A percentile compares a stretch with the other conserved stretches of the same genome.
phyloP scores from a whole-genome alignment of 2,888 invertebrate genomes.

The Cancer borealis region DNA sequence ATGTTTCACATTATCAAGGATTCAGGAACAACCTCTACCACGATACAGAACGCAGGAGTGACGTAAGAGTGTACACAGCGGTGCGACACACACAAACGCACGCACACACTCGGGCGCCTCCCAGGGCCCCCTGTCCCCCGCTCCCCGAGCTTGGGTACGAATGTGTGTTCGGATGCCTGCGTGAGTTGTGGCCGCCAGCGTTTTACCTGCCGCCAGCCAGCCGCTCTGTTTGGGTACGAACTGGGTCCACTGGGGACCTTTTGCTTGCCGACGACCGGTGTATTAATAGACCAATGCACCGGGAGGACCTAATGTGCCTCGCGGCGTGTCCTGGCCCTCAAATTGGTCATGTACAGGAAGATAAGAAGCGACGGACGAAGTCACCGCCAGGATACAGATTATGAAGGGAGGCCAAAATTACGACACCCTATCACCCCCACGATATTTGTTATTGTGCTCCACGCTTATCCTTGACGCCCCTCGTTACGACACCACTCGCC shows the following conservation, averaged over 20 bases:
- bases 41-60: conserved; percentile 48
- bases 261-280: conserved; percentile 48
- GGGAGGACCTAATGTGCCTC: neutral
- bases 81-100: conserved; percentile 48
- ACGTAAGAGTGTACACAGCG: conserved; percentile 60
- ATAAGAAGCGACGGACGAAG: conserved; percentile 35
- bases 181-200: conserved; percentile 42
- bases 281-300: conserved; percentile 38
- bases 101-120: conserved; percentile 54
- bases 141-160: conserved; percentile 67
- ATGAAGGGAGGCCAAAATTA: neutral
- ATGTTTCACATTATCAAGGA: conserved; percentile 38
- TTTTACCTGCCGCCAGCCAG: conserved; percentile 31
- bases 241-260: conserved; percentile 59
- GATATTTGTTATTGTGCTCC: conserved; percentile 30
- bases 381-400: neutral
- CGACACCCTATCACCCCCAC: neutral
- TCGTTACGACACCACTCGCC: neutral
- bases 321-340: neutral
- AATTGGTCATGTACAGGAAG: neutral
- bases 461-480: neutral
- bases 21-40: conserved; percentile 35
- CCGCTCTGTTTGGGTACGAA: conserved; percentile 67
- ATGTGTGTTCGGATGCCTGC: conserved; percentile 70
- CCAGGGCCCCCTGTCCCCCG: conserved; percentile 39